Conservation (phyloP, 1,140 invertebrate genomes). For the Drosophila watanabei region DNA sequence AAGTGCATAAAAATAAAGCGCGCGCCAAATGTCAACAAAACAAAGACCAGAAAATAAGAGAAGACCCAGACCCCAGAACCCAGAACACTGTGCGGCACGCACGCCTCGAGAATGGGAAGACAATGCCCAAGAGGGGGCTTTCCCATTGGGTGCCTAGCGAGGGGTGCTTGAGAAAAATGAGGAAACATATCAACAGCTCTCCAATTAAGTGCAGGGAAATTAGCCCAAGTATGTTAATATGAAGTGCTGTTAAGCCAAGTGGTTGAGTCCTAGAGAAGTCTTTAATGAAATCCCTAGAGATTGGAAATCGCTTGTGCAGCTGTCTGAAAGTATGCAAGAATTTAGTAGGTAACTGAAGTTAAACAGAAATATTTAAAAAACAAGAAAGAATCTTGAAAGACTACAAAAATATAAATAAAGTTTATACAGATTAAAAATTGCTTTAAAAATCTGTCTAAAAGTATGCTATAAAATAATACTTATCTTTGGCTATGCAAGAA, state of each 20-base stretch:
- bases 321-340: not conserved
- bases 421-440: too few species aligned
- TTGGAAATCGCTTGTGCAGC: not conserved
- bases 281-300: not conserved
- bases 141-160: not conserved
- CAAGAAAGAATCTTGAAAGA: too few species aligned
- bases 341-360: not conserved
- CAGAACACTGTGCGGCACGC: slow-evolving; percentile 11
- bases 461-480: too few species aligned
- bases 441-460: too few species aligned
- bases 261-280: not conserved
- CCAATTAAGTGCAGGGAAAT: slow-evolving; percentile 15
- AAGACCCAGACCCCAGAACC: slow-evolving; percentile 22
- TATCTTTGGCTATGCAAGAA: not conserved
- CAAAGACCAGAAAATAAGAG: slow-evolving; percentile 33
- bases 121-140: slow-evolving; percentile 31
- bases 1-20: slow-evolving; percentile 81
- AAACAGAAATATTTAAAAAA: too few species aligned
- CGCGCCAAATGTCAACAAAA: slow-evolving; percentile 82
- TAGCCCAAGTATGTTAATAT: slow-evolving; percentile 5
- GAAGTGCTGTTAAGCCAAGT: not conserved
- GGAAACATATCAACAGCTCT: slow-evolving; percentile 31
- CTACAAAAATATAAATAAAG: too few species aligned
- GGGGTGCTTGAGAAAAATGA: slow-evolving; percentile 31
- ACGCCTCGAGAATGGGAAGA: slow-evolving; percentile 23